Evolutionary conservation across 2,797 vertebrate species (phyloP), one percentile per base, ranked within the genome.

Genomic region (Microcaecilia unicolor): DNA sequence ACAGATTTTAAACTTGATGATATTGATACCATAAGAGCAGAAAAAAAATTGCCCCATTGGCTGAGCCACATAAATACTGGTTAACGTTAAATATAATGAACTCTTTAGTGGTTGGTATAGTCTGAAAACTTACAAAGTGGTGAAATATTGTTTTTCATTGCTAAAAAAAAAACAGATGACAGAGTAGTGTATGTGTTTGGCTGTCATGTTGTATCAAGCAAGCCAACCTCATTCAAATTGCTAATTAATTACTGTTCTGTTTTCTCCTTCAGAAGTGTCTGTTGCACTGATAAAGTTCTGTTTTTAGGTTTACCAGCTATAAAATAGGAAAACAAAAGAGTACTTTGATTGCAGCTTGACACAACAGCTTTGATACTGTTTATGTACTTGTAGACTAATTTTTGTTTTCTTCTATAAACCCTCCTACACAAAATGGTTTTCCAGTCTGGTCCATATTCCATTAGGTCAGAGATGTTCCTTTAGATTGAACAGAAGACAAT

Each of bases 401-500:
- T n/a, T n/a, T n/a, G n/a, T n/a, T n/a, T n/a, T n/a, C n/a, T 49
- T 72, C 37, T 51, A 12, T 3, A 5, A n/a, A n/a, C n/a, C n/a
- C 55, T 55, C 54, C 58, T n/a, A n/a, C 37, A 50, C 37, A 50
- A 19, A 36, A 60, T 50, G 46, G 35, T 52, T 64, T 58, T 56
- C 24, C 32, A 35, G 28, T 48, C n/a, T n/a, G 40, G 31, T 30
- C 14, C 15, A 17, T 47, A 64, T 41, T 57, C 51, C 47, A 54
- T 28, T 41, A 57, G 62, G 63, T 67, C 51, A 31, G 30, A 61
- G 62, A 57, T 58, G 63, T 67, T 51, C 55, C 52, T 41, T 26
- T 25, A 47, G 44, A 69, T 52, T 58, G 74, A 78, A 70, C 72
- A 72, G 59, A 71, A 75, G 57, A 74, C 67, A 72, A 76, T 75